Percentiles rank a stretch among this genome's conserved stretches.
Evolutionary conservation across 2,113 vertebrate species (phyloP).

Genomic region (Platysternon megacephalum): DNA sequence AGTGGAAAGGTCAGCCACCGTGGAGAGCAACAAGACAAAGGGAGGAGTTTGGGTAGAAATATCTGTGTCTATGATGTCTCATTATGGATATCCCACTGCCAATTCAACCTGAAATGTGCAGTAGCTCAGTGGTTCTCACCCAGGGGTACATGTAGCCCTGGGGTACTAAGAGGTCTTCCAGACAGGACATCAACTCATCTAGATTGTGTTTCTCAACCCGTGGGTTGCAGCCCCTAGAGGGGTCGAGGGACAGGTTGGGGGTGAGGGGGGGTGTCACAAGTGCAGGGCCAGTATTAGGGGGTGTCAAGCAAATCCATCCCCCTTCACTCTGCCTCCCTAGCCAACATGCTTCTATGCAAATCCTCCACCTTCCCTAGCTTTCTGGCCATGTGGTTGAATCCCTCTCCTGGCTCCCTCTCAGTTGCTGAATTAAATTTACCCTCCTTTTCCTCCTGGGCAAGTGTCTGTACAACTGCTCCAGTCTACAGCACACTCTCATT

Average conservation of each 20-base stretch:
- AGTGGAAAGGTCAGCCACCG: neutral
- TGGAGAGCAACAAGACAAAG: neutral
- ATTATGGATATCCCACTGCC: neutral
- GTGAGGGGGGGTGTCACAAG: too few relatives aligned
- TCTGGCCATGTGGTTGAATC: neutral
- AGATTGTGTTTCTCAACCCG: too few relatives aligned
- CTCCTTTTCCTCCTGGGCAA: neutral
- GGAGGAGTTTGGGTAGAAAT: neutral
- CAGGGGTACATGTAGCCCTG: too few relatives aligned
- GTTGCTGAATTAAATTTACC: neutral
- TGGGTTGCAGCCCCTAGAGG: too few relatives aligned
- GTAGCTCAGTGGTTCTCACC: too few relatives aligned
- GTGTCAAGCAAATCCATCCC: neutral
- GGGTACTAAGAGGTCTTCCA: too few relatives aligned
- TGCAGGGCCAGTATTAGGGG: too few relatives aligned
- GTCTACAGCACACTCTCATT: neutral
- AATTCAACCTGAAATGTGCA: neutral
- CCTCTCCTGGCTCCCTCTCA: neutral
- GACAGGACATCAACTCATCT: too few relatives aligned
- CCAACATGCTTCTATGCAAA: neutral
- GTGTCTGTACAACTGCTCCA: neutral
- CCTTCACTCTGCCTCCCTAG: neutral
- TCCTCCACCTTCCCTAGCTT: neutral
- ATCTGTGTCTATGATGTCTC: neutral
- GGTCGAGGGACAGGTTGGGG: too few relatives aligned